A percentile compares a stretch with the other conserved stretches of the same genome.
Conservation (phyloP, 2,888 invertebrate genomes). For the Uloborus plumipes region DNA sequence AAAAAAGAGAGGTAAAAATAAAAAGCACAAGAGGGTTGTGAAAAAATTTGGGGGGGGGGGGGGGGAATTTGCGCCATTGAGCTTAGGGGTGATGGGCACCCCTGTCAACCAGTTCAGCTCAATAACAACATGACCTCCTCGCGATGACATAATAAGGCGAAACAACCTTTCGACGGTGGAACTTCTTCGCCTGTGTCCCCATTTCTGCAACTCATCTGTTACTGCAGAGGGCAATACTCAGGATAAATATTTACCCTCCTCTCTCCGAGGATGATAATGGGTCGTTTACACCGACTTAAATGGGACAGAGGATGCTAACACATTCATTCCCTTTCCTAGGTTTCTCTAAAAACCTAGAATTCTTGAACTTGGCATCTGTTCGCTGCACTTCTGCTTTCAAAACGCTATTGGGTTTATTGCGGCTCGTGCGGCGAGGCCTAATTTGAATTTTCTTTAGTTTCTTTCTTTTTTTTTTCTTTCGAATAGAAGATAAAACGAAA, state of each 20-base stretch:
- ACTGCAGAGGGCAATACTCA: neutral
- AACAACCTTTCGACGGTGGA: too few species aligned
- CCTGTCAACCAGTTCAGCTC: too few species aligned
- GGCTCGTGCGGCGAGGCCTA: neutral
- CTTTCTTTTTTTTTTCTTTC: too few species aligned
- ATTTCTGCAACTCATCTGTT: slow-evolving; percentile 37
- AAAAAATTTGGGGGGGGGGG: too few species aligned
- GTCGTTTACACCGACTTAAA: slow-evolving; percentile 51
- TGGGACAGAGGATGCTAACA: slow-evolving; percentile 24
- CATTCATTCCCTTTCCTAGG: neutral
- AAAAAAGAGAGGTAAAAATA: too few species aligned
- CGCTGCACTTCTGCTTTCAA: slow-evolving; percentile 1
- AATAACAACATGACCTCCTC: too few species aligned
- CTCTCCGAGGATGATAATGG: slow-evolving; percentile 10
- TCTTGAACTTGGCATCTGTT: slow-evolving; percentile 54
- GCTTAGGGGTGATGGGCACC: too few species aligned
- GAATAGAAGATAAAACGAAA: too few species aligned
- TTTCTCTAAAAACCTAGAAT: slow-evolving; percentile 48
- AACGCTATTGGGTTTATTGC: too few species aligned
- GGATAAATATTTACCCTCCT: slow-evolving; percentile 57
- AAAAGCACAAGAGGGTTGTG: too few species aligned
- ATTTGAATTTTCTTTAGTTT: neutral
- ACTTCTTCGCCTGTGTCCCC: slow-evolving; percentile 21
- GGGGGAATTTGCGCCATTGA: too few species aligned
- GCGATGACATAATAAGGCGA: too few species aligned